Evolutionary conservation across 2,797 vertebrate species (phyloP).

Genomic region (Clamator glandarius): DNA sequence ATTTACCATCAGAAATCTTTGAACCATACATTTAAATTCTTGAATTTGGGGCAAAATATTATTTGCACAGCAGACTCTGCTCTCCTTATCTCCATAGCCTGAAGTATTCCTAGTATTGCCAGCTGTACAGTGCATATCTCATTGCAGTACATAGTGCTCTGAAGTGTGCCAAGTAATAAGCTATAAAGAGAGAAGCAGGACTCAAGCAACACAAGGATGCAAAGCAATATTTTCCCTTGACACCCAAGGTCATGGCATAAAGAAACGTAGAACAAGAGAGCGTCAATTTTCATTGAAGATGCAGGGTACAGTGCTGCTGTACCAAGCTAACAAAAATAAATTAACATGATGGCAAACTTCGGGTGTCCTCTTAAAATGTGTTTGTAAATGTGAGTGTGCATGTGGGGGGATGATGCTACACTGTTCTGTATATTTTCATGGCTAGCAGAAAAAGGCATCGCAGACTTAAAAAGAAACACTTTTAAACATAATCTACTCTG

Average conservation of each 20-base stretch:
- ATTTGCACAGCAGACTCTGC: background rate
- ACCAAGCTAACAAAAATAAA: slow-evolving; percentile 70
- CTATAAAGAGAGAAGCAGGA: slow-evolving; percentile 63
- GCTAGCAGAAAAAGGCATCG: background rate
- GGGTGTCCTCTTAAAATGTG: slow-evolving; percentile 58
- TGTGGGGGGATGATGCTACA: slow-evolving; percentile 7
- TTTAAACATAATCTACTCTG: slow-evolving; percentile 10
- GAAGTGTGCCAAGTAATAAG: slow-evolving; percentile 67
- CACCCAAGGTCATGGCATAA: slow-evolving; percentile 73
- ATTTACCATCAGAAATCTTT: slow-evolving; percentile 26
- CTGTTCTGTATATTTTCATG: slow-evolving; percentile 23
- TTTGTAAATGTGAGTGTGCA: slow-evolving; percentile 1
- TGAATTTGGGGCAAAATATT: slow-evolving; percentile 37
- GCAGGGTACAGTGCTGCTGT: slow-evolving; percentile 26
- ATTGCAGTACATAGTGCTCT: slow-evolving; percentile 15
- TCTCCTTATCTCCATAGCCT: slow-evolving; percentile 46
- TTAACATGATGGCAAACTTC: slow-evolving; percentile 56
- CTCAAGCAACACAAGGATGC: slow-evolving; percentile 63
- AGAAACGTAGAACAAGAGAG: slow-evolving; percentile 54
- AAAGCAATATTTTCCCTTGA: slow-evolving; percentile 78
- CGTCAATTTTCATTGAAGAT: slow-evolving; percentile 72
- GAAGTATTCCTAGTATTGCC: slow-evolving; percentile 12
- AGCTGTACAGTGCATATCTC: slow-evolving; percentile 49
- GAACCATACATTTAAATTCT: slow-evolving; percentile 19
- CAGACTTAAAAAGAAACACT: slow-evolving; percentile 24